Evolutionary conservation across 2,797 vertebrate species (phyloP), one percentile per base, ranked within the genome.

Genomic region (Propithecus deckenii): DNA sequence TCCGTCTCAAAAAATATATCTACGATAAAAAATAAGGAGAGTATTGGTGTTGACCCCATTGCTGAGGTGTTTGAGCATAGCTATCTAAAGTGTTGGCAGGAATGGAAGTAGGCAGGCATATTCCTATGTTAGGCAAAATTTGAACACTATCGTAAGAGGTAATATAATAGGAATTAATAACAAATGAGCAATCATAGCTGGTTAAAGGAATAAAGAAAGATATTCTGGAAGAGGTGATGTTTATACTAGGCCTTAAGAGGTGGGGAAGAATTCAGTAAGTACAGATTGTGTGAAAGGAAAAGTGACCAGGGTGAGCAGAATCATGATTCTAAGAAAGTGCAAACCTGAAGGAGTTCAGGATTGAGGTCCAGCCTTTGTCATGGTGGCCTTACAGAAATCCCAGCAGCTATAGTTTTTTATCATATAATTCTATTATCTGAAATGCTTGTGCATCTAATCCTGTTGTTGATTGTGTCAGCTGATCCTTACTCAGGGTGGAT

Each of bases 71-170:
- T 85, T 86, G 69, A 7, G 91, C 63, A 75, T 32, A 91, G n/a
- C 69, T 86, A 38, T 72, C 61, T 88, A 86, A 89, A 84, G 18
- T 84, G 25, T 86, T 94, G 61, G 23, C 28, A 92, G 30, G 72
- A 90, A 69, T 74, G 15, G 13, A 81, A 76, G 15, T 9, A 89
- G 71, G 48, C 50, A 71, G 41, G 55, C 65, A 43, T 59, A 67
- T 94, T 86, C 67, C 74, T 95, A 10, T 57, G 69, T 25, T 79
- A 76, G 65, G 63, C 48, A 91, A 86, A 95, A 79, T 91, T 72
- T 78, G 48, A 55, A 88, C 23, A 83, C 52, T 88, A 72, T 84
- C 23, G 14, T 50, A 95, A 79, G 57, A 85, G 22, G 9, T 32
- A 46, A 55, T 95, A 13, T 65, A 50, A n/a, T 11, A 74, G 35